These are phyloP conservation scores for Tachina grossa DNA, from an alignment of 2,888 invertebrate genomes.

Conservation along the genomic window DNA sequence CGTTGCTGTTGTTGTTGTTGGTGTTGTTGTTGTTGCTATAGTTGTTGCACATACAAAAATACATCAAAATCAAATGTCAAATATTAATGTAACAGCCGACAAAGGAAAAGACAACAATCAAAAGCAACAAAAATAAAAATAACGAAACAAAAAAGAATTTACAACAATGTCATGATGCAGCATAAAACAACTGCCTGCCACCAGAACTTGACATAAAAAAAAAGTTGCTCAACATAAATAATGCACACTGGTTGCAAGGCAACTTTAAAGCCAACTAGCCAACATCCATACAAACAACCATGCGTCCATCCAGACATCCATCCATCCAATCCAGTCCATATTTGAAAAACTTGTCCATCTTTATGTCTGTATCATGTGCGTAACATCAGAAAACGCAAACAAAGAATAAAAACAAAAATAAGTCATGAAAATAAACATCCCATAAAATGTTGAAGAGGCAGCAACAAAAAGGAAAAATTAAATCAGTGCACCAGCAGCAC, in stretches of 20 bases:
- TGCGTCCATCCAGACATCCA: conserved; percentile 18
- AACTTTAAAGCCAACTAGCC: conserved; percentile 28
- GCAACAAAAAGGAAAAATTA: conserved; percentile 36
- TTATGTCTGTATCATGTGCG: conserved; percentile 65
- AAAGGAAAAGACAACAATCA: conserved; percentile 67
- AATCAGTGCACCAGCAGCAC: conserved; percentile 61
- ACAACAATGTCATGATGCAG: conserved; percentile 68
- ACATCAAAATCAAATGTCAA: conserved; percentile 71
- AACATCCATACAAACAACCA: not conserved
- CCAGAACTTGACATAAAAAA: conserved; percentile 15
- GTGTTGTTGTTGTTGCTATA: conserved; percentile 41
- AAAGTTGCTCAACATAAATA: conserved; percentile 38
- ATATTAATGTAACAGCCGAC: conserved; percentile 71
- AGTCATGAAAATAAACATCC: conserved; percentile 23
- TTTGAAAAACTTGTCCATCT: conserved; percentile 67
- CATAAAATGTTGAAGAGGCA: conserved; percentile 29
- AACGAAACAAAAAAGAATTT: conserved; percentile 9
- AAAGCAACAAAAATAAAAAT: conserved; percentile 32
- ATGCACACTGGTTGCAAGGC: conserved; percentile 34
- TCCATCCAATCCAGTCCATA: conserved; percentile 48
- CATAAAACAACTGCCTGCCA: conserved; percentile 41
- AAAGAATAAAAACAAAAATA: conserved; percentile 1
- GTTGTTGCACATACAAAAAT: conserved; percentile 57
- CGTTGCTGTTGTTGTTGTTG: conserved; percentile 46
- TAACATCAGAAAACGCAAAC: conserved; percentile 30